A percentile compares a stretch with the other conserved stretches of the same genome.
Evolutionary conservation across 2,797 vertebrate genomes (phyloP).

Genomic region (Sarcoramphus papa): DNA sequence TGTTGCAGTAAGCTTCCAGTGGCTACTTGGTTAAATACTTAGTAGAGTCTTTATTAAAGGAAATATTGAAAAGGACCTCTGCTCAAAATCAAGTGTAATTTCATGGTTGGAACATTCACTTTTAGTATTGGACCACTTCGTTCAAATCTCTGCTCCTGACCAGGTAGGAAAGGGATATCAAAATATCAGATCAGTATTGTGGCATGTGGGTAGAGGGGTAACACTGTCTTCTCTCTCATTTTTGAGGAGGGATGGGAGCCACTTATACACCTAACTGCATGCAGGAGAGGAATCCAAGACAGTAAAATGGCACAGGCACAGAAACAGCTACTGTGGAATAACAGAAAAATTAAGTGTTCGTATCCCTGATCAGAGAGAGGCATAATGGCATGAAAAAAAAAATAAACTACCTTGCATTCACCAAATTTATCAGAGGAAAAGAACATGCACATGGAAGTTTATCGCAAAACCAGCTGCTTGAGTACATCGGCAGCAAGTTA

Average conservation of each 20-base stretch:
- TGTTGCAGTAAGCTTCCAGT: background rate
- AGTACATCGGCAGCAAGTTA: background rate
- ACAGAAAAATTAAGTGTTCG: background rate
- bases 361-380: background rate
- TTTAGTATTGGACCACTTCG: background rate
- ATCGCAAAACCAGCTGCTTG: background rate
- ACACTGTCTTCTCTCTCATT: background rate
- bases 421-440: background rate
- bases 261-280: background rate
- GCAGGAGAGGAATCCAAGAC: background rate
- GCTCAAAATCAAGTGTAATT: background rate
- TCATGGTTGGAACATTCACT: fast-evolving
- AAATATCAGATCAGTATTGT: background rate
- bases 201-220: background rate
- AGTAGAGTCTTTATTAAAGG: background rate
- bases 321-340: background rate
- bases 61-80: background rate
- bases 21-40: background rate
- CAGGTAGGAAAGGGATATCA: background rate
- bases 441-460: background rate
- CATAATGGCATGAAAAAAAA: background rate
- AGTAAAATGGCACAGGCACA: background rate
- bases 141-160: background rate
- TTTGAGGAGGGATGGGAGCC: background rate
- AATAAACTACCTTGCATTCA: background rate